Evolutionary conservation across 2,888 invertebrate species (phyloP), one percentile per base, ranked within the genome.

Genomic region (Kryphioiulus occultus): DNA sequence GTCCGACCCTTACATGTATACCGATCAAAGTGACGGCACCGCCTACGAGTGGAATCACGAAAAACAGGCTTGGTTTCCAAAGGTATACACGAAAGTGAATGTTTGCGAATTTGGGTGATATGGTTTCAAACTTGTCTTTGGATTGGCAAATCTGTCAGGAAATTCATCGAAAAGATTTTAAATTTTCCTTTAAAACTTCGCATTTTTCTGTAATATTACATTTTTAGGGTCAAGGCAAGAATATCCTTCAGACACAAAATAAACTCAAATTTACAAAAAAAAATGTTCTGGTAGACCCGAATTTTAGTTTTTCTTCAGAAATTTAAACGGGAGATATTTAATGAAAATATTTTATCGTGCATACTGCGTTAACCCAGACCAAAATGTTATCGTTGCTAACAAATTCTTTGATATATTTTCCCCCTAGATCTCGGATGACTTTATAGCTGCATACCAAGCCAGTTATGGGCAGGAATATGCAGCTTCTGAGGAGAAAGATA

Each of bases 51-150:
- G 98, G 97, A 98, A 99, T 92, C 93, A 93, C 35, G 94, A 95
- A 68, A 98, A 96, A 92, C 95, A 95, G 91, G 98, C 98, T 5
- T 99, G 99, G 98, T 96, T 99, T 92, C 99, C 99, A 0, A 97
- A 97, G 94, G 94, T 94, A 90, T n/a, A 44, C n/a, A n/a, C 7
- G 19, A 9, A 7, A 19, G 17, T 32, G 5, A 5, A 26, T 4
- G 19, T 9, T 7, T 84, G 19, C 4, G 19, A 19, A 26, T n/a
- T n/a, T n/a, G n/a, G n/a, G n/a, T n/a, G n/a, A 5, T 84, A 17
- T 84, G 30, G 26, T 78, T 78, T 3, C 39, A 9, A 26, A 26
- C 26, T 68, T 12, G 12, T 7, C 7, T 39, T n/a, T 44, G 4
- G 10, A 85, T 35, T 22, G 2, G 19, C 44, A n/a, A 22, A n/a